Conservation (phyloP, 2,888 invertebrate genomes). For the Melieria picta region DNA sequence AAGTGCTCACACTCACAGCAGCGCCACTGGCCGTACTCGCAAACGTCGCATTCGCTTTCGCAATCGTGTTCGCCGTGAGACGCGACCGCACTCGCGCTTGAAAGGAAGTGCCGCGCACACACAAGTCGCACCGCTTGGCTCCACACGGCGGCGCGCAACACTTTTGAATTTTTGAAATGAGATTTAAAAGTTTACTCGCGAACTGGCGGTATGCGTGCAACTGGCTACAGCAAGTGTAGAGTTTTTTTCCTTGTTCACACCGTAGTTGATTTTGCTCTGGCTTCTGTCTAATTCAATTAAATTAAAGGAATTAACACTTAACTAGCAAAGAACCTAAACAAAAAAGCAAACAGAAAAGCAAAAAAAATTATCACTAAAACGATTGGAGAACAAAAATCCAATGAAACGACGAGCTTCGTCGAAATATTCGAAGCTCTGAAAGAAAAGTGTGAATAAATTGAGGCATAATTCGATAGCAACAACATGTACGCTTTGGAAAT, state of each 20-base stretch:
- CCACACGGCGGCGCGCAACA: too few species aligned
- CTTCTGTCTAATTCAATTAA: neutral
- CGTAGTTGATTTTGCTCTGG: too few species aligned
- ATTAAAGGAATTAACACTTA: neutral
- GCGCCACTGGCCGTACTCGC: neutral
- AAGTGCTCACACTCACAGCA: neutral
- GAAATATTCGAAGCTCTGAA: neutral
- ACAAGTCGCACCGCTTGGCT: neutral
- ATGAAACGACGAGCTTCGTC: neutral
- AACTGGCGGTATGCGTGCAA: slow-evolving; percentile 60
- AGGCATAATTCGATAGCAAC: neutral
- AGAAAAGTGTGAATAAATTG: neutral
- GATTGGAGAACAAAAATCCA: neutral
- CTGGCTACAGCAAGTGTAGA: slow-evolving; percentile 61
- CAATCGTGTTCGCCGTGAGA: slow-evolving; percentile 4
- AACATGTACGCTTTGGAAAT: slow-evolving; percentile 25
- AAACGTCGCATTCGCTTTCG: neutral
- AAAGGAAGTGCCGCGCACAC: slow-evolving; percentile 5
- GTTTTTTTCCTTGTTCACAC: slow-evolving; percentile 24
- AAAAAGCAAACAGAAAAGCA: slow-evolving; percentile 1
- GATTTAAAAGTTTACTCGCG: slow-evolving; percentile 57
- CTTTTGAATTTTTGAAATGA: slow-evolving; percentile 49
- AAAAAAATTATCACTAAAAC: neutral
- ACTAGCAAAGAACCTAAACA: slow-evolving; percentile 1
- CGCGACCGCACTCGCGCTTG: slow-evolving; percentile 9